Percentiles rank a stretch among this genome's conserved stretches.
phyloP scores from a whole-genome alignment of 1,140 invertebrate species.

The Papilio dardanus region DNA sequence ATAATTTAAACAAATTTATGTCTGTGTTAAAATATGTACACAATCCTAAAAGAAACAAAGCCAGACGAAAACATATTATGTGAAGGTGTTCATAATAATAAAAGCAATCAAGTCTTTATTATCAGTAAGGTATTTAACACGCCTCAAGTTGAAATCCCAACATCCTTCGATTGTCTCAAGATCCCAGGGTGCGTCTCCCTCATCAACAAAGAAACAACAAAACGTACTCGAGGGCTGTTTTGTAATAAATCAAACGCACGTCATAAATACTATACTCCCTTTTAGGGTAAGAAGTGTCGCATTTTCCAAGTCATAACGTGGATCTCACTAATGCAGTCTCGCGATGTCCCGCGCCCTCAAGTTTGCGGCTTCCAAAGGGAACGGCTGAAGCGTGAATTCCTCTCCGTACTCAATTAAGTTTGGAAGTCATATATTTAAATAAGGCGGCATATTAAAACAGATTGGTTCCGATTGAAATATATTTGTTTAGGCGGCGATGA shows the following conservation, averaged over 20 bases:
- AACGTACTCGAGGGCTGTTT: constrained; percentile 63
- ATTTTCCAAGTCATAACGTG: constrained; percentile 77
- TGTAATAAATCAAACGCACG: constrained; percentile 72
- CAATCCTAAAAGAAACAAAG: too few relatives aligned
- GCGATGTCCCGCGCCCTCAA: constrained; percentile 47
- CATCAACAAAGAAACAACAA: constrained; percentile 71
- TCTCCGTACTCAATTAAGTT: constrained; percentile 63
- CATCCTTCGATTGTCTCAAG: constrained; percentile 38
- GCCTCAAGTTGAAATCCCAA: not conserved
- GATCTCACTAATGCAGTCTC: constrained; percentile 64
- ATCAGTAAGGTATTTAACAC: not conserved
- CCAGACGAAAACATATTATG: not conserved
- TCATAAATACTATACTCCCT: constrained; percentile 72
- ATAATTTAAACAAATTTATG: too few relatives aligned
- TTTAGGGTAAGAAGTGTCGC: constrained; percentile 74
- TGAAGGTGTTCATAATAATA: not conserved
- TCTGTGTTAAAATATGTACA: too few relatives aligned
- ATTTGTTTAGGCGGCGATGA: constrained; percentile 27
- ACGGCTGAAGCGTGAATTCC: constrained; percentile 49
- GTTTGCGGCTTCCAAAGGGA: constrained; percentile 41
- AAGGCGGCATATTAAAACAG: constrained; percentile 39
- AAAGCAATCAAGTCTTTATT: constrained; percentile 16
- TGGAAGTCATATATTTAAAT: constrained; percentile 63
- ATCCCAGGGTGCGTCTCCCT: constrained; percentile 58
- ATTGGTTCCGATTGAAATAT: constrained; percentile 27